These are phyloP conservation scores for Barypeithes pellucidus DNA, from an alignment of 2,888 invertebrate species.

Conservation along the genomic window DNA sequence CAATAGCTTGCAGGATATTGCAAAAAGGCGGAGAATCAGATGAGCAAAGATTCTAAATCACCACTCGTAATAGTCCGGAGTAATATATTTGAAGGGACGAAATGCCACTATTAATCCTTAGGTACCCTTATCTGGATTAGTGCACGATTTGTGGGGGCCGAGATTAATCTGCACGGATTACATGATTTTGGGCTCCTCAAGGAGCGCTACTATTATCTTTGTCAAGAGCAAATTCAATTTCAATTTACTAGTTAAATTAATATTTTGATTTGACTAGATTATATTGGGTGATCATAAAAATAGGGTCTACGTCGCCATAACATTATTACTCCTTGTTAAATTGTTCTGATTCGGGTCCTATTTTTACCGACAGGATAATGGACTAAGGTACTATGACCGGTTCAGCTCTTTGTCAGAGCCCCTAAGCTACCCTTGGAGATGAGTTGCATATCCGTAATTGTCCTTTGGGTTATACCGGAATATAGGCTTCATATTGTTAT, in stretches of 20 bases:
- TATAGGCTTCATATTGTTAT: too few relatives aligned
- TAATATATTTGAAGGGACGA: slow-evolving; percentile 13
- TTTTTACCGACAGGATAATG: too few relatives aligned
- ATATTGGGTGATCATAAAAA: neutral
- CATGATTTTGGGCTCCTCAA: neutral
- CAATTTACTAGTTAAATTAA: neutral
- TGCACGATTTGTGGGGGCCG: neutral
- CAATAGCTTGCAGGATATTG: too few relatives aligned
- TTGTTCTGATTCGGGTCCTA: too few relatives aligned
- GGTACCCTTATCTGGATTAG: slow-evolving; percentile 28
- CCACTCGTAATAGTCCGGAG: neutral
- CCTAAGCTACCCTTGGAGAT: too few relatives aligned
- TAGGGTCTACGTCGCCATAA: too few relatives aligned
- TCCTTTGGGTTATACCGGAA: too few relatives aligned
- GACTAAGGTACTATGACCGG: too few relatives aligned
- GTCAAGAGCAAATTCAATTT: neutral
- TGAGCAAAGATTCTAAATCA: slow-evolving; percentile 5
- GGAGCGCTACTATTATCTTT: neutral
- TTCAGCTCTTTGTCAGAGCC: too few relatives aligned
- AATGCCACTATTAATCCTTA: slow-evolving; percentile 26
- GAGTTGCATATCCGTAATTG: too few relatives aligned
- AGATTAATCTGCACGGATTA: slow-evolving; percentile 14
- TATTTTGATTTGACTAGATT: neutral
- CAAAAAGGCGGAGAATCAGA: too few relatives aligned
- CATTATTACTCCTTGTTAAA: too few relatives aligned